These are phyloP conservation scores for Bimastos eiseni DNA, from an alignment of 2,888 invertebrate species.

Conservation along the genomic window DNA sequence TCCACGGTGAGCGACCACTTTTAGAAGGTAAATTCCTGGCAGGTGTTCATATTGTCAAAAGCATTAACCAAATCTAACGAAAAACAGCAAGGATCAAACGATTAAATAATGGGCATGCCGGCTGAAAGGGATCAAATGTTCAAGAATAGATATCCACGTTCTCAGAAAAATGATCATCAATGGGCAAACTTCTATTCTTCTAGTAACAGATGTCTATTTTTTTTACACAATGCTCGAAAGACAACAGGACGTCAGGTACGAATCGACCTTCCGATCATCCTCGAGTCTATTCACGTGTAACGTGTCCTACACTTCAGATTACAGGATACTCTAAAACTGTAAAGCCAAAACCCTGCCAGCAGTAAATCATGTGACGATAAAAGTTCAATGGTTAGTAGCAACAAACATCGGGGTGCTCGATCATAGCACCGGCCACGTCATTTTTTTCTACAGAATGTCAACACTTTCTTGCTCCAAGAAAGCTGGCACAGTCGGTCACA, in stretches of 20 bases:
- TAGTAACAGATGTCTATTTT: not conserved
- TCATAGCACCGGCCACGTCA: not conserved
- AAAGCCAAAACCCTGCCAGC: conserved; percentile 13
- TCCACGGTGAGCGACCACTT: not conserved
- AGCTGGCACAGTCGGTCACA: conserved; percentile 13
- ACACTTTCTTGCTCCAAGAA: not conserved
- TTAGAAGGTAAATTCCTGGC: not conserved
- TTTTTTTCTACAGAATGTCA: not conserved
- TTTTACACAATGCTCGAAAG: not conserved
- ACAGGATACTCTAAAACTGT: not conserved
- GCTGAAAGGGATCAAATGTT: not conserved
- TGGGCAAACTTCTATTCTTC: not conserved
- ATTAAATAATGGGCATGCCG: not conserved
- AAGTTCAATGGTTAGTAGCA: conserved; percentile 1
- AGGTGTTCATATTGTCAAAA: not conserved
- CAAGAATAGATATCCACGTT: not conserved
- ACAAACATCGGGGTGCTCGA: not conserved
- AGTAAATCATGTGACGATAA: not conserved
- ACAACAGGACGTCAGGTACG: not conserved
- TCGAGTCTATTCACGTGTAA: not conserved
- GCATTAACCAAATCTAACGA: conserved; percentile 5
- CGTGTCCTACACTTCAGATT: not conserved
- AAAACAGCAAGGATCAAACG: conserved; percentile 2
- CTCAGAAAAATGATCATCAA: not conserved
- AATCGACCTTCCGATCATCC: not conserved